These are phyloP conservation scores for Microcebus ravelobensis DNA, from an alignment of 2,113 vertebrate genomes.

Conservation along the genomic window DNA sequence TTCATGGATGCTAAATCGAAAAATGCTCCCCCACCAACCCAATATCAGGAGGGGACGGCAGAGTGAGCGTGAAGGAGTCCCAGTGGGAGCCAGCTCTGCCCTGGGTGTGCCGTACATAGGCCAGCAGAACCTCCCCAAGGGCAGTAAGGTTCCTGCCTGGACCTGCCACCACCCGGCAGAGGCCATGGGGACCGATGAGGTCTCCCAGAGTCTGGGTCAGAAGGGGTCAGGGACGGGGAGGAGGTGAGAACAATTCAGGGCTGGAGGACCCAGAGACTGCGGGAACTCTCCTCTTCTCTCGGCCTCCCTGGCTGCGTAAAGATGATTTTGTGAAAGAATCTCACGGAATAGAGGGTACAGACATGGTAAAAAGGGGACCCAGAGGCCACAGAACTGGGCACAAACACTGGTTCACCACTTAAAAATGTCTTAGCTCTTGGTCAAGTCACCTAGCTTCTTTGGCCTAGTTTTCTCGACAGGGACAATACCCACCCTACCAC, in stretches of 20 bases:
- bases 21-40: not conserved
- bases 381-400: not conserved
- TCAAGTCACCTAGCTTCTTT: not conserved
- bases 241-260: not conserved
- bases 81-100: not conserved
- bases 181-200: rapidly evolving
- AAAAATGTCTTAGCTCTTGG: not conserved
- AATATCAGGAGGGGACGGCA: not conserved
- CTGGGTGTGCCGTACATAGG: rapidly evolving
- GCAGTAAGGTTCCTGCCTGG: not conserved
- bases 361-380: not conserved
- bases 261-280: not conserved
- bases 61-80: rapidly evolving
- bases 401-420: not conserved
- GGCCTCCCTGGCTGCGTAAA: not conserved
- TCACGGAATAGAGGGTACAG: not conserved
- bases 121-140: not conserved
- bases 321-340: not conserved
- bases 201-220: not conserved
- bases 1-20: not conserved
- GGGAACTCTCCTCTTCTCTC: not conserved
- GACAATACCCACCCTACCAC: not conserved
- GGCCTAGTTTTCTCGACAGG: not conserved
- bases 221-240: not conserved
- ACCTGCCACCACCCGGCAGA: rapidly evolving